These are phyloP conservation scores for Hypolimnas misippus DNA, from an alignment of 2,888 invertebrate genomes.

Conservation along the genomic window DNA sequence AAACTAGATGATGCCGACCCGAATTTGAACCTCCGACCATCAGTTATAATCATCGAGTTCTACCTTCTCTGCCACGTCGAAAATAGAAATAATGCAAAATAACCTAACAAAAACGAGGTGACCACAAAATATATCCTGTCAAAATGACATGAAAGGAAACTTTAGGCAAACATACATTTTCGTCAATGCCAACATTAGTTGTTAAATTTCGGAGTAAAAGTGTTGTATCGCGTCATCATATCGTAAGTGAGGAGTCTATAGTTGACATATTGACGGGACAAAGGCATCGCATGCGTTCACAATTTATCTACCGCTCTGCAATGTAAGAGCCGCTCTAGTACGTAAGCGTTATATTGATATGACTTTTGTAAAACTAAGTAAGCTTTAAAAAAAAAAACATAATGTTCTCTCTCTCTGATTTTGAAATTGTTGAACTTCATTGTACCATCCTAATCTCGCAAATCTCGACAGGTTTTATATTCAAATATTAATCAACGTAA, in stretches of 20 bases:
- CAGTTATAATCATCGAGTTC: too few species aligned
- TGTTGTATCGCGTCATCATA: conserved; percentile 65
- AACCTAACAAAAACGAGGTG: not conserved
- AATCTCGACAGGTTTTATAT: too few species aligned
- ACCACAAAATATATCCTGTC: conserved; percentile 20
- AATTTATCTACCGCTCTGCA: conserved; percentile 69
- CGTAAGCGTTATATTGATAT: conserved; percentile 61
- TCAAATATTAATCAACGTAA: too few species aligned
- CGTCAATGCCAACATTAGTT: conserved; percentile 26
- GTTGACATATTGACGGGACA: conserved; percentile 82
- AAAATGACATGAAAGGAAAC: conserved; percentile 16
- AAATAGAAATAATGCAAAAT: not conserved
- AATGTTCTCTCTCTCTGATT: too few species aligned
- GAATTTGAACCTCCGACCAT: too few species aligned
- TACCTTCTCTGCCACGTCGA: too few species aligned
- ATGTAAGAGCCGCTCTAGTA: conserved; percentile 36
- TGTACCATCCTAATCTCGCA: too few species aligned
- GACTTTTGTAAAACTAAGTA: too few species aligned
- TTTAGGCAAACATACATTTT: conserved; percentile 26
- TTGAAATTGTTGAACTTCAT: too few species aligned
- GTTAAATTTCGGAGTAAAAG: conserved; percentile 51
- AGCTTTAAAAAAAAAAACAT: too few species aligned
- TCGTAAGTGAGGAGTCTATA: conserved; percentile 58
- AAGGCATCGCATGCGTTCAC: conserved; percentile 67
- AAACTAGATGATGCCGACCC: too few species aligned